phyloP scores from a whole-genome alignment of 2,888 invertebrate genomes.

The Dichetophora obliterata region DNA sequence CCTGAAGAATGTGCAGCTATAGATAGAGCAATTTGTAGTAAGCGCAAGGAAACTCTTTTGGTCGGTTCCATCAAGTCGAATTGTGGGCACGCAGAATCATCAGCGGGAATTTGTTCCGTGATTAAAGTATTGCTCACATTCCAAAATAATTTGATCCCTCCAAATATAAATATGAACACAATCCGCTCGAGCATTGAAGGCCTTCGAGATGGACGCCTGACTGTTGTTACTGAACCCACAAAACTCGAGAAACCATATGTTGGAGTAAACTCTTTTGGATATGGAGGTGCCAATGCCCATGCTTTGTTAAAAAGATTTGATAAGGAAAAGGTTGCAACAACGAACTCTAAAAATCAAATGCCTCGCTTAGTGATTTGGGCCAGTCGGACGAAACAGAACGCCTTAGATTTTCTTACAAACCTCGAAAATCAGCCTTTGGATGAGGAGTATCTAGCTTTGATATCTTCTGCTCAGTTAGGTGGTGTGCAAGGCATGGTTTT shows the following conservation, averaged over 20 bases:
- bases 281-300: slow-evolving; percentile 81
- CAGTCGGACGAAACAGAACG: slow-evolving; percentile 84
- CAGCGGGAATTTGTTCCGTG: slow-evolving; percentile 91
- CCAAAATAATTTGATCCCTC: slow-evolving; percentile 84
- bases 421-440: slow-evolving; percentile 75
- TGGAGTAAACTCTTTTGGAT: slow-evolving; percentile 93
- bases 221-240: slow-evolving; percentile 81
- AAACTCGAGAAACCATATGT: slow-evolving; percentile 81
- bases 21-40: slow-evolving; percentile 81
- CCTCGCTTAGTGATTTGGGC: slow-evolving; percentile 82
- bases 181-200: slow-evolving; percentile 76
- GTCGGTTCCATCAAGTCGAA: slow-evolving; percentile 95
- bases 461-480: slow-evolving; percentile 74
- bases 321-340: slow-evolving; percentile 71
- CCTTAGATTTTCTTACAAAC: slow-evolving; percentile 76
- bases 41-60: slow-evolving; percentile 79
- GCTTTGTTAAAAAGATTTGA: slow-evolving; percentile 57
- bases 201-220: slow-evolving; percentile 74
- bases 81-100: slow-evolving; percentile 91
- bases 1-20: slow-evolving; percentile 90
- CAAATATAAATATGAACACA: slow-evolving; percentile 83
- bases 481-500: slow-evolving; percentile 78
- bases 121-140: slow-evolving; percentile 88
- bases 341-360: slow-evolving; percentile 75
- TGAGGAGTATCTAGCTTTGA: slow-evolving; percentile 74